Base-by-base conservation (phyloP, 2,888 invertebrate species). In the Elmis aenea region DNA sequence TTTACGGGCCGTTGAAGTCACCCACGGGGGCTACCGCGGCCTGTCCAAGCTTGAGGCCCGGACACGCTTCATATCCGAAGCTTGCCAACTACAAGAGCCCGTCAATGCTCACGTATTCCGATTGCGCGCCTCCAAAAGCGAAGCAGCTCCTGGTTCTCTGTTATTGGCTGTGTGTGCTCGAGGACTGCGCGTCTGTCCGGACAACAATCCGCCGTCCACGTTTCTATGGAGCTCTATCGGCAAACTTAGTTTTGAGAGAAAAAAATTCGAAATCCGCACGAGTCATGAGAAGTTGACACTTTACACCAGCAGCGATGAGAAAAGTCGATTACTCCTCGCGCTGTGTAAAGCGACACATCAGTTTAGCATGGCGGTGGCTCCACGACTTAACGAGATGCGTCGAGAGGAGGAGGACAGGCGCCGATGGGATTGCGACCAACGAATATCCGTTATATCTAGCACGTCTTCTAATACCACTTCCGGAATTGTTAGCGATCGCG, bases 401-500 rank as follows among this genome's bases (percentile, higher is more conserved):
- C 80, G 80, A 57, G 79, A 84, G 38, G 89, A 93, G 67, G 88
- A 89, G 64, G 89, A 90, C 66, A 83, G 83, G 43, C 29, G 45
- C 10, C 25, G 46, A 27, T 67, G 65, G 66, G 67, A 63, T 42
- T 61, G 64, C 46, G 71, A 67, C 44, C 67, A 68, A 41, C 51
- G 68, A 11, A 55, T 67, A 9, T 67, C 67, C 5, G 68, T 94
- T 15, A 91, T 94, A 61, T 91, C 91, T 40, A 88, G 86, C 57
- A 89, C 92, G 23, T 93, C 93, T 57, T 94, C 93, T n/a, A 94
- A 93, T 62, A 95, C 94, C 22, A 95, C 95, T 13, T 94, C 93
- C 15, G 95, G 95, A 39, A 93, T 95, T 54, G 93, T 94, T 26
- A 93, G 94, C 65, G 95, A 95, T 66, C 81, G 92, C 51, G 91